phyloP scores from a whole-genome alignment of 2,797 vertebrate genomes.

The Choloepus didactylus region DNA sequence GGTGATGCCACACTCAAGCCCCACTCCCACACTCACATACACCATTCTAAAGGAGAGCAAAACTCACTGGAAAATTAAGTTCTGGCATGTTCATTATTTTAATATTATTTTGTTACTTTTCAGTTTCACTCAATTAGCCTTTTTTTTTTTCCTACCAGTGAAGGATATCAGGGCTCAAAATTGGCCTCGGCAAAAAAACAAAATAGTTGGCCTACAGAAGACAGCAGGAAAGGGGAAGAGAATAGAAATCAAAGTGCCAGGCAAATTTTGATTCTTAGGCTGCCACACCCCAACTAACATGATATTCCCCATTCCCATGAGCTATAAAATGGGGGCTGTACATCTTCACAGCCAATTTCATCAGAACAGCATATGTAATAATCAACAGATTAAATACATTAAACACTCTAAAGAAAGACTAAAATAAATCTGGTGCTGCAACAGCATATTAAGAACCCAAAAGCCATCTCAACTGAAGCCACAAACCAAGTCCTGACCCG shows the following conservation, averaged over 20 bases:
- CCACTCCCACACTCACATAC: constrained; percentile 2
- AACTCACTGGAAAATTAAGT: constrained; percentile 5
- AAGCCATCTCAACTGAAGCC: constrained; percentile 48
- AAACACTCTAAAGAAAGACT: constrained; percentile 19
- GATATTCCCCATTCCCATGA: neutral
- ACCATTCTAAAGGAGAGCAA: constrained; percentile 31
- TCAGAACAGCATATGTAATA: constrained; percentile 40
- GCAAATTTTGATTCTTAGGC: constrained; percentile 39
- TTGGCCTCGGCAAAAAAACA: constrained; percentile 17
- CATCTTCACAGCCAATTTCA: constrained; percentile 43
- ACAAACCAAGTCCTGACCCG: constrained; percentile 38
- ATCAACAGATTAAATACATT: constrained; percentile 54
- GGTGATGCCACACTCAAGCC: neutral
- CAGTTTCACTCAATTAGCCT: constrained; percentile 55
- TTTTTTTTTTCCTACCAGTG: neutral
- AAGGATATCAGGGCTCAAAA: constrained; percentile 52
- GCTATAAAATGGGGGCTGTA: constrained; percentile 37
- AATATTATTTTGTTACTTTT: constrained; percentile 57
- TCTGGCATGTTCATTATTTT: constrained; percentile 11
- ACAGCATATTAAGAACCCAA: constrained; percentile 44
- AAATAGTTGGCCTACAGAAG: constrained; percentile 38
- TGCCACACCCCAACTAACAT: constrained; percentile 28
- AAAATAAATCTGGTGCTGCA: constrained; percentile 50
- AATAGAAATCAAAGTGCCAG: constrained; percentile 20
- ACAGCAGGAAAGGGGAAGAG: neutral